Base-by-base conservation (phyloP, 2,888 invertebrate species). In the Callyntrura guangdongensis region DNA sequence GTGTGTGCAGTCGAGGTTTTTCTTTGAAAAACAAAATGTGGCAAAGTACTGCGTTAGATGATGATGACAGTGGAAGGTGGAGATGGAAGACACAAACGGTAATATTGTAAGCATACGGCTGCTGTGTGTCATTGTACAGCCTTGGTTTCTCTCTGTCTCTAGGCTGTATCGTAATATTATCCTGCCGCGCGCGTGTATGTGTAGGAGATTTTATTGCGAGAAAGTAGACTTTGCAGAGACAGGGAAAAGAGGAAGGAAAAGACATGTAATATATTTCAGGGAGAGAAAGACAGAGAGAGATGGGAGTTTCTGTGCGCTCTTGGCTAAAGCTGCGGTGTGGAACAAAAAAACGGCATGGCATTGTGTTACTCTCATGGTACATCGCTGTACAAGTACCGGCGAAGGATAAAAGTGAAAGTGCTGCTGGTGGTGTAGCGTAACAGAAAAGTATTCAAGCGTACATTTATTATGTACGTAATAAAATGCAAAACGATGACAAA, bases 161-260 rank as follows among this genome's bases (percentile, higher is more conserved):
- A 6, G 36, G 36, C 6, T 36, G 36, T 36, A 36, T 36, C 36
- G 36, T 6, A 36, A 6, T 59, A 59, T 59, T 22, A 22, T 22
- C 36, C 36, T 4, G 67, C 67, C 47, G 49, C 36, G 25, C 67
- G 83, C 14, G 36, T 36, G 36, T 4, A 6, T 36, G 36, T 84
- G 49, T 47, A 53, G 64, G 20, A 25, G 59, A 14, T 61, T 61
- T 64, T 25, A 64, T 64, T 64, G 64, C 61, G 20, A 61, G 61
- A 8, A 61, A 61, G 61, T 1, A 61, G 36, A 36, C 36, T 36
- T 36, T 36, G 36, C 36, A 36, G 67, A 69, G 83, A 67, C 67
- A 64, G 83, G 36, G 83, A 69, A 59, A 84, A 49, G 67, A 69
- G 83, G 47, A 64, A 83, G 64, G n/a, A 25, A 67, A 67, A 67